Evolutionary conservation across 1,140 invertebrate species (phyloP).

Genomic region (Periplaneta americana): DNA sequence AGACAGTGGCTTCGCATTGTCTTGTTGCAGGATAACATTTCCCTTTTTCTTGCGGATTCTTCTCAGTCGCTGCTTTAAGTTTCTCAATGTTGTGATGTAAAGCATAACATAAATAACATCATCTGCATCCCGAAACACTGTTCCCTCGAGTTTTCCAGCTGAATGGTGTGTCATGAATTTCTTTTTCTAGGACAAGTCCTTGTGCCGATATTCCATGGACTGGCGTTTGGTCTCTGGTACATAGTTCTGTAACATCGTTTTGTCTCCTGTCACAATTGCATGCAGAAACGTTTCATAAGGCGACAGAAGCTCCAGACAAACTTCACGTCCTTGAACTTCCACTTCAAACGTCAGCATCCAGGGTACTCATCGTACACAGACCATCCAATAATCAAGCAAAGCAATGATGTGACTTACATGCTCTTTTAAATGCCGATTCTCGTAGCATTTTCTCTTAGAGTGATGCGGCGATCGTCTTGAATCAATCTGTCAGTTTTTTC

Average conservation of each 20-base stretch:
- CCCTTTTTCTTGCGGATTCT: neutral
- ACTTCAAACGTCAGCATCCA: no score
- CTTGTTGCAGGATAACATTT: neutral
- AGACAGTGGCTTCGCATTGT: neutral
- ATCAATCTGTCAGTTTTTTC: neutral
- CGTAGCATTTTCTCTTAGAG: neutral
- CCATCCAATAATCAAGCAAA: neutral
- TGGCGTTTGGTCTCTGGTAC: neutral
- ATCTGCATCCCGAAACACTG: neutral
- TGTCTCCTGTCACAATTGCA: no score
- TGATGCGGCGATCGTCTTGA: neutral
- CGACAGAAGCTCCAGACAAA: neutral
- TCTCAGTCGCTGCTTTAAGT: neutral
- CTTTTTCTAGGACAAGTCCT: neutral
- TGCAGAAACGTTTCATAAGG: neutral
- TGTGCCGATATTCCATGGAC: slow-evolving; percentile 1
- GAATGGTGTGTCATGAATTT: neutral
- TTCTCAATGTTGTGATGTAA: neutral
- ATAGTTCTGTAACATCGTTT: neutral
- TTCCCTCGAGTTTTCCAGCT: neutral
- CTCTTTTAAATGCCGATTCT: neutral
- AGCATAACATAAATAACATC: neutral
- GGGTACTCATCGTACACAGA: neutral
- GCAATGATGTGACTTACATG: neutral
- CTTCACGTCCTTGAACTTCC: neutral